Base-by-base conservation (phyloP, 2,113 vertebrate genomes). In the Petromus typicus region DNA sequence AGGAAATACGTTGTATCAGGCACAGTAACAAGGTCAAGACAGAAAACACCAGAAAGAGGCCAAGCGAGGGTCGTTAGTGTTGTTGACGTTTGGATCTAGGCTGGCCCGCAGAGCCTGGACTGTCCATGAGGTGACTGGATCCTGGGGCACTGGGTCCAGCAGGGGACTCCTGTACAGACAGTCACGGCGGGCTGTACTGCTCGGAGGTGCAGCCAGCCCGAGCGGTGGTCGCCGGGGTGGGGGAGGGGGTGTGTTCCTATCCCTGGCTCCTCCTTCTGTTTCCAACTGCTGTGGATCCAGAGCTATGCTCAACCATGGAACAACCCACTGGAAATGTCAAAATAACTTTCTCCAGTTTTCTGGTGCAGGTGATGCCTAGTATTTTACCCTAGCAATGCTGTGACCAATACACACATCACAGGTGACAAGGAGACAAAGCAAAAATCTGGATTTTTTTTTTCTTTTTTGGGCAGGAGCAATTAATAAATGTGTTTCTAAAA, bases 391-490 rank as follows among this genome's bases (percentile, higher is more conserved):
- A 43, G 69, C 4, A 23, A 73, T 2, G 0, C 25, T 40, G 69
- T 13, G 22, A 43, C 63, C 32, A 64, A 34, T 25, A 73, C 11
- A 32, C 7, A 5, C 20, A 6, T 2, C 0, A 1, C 22, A 27
- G 20, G 79, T 43, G 34, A 64, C 64, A 10, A 73, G 22, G 32
- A n/a, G n/a, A 85, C 48, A 73, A 80, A 91, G 40, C 43, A 73
- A 73, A 86, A 91, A 61, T 89, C 43, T 34, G 57, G 64, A 76
- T 34, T 67, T 79, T 85, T 63, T 22, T 69, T 16, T 34, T 79
- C 56, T 51, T 32, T 18, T n/a, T 32, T 3, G 18, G n/a, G 48
- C 6, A 51, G 37, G 48, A 17, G 11, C n/a, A 82, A 43, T 90
- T 89, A 66, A 80, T 76, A 82, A 37, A 23, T 34, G 45, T 67